Evolutionary conservation across 2,797 vertebrate genomes (phyloP).

Genomic region (Momotus momota): DNA sequence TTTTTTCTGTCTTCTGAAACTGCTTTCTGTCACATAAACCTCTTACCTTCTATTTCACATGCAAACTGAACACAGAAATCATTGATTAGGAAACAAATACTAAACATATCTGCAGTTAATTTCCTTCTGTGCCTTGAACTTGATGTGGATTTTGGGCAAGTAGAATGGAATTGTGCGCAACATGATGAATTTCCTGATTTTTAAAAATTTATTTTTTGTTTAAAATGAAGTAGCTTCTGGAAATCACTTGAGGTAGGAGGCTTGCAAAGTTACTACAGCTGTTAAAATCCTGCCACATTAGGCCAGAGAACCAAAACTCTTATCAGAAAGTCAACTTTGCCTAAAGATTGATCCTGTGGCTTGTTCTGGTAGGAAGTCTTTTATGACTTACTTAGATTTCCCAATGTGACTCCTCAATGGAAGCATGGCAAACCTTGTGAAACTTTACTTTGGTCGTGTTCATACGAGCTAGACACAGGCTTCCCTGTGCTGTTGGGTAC

Average conservation of each 20-base stretch:
- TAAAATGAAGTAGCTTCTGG: constrained; percentile 34
- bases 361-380: constrained; percentile 43
- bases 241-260: constrained; percentile 23
- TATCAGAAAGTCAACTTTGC: constrained; percentile 44
- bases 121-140: constrained; percentile 24
- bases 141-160: constrained; percentile 7
- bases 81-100: constrained; percentile 5
- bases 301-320: constrained; percentile 30
- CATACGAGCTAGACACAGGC: background rate
- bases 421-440: constrained; percentile 16
- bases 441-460: background rate
- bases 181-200: background rate
- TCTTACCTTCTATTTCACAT: background rate
- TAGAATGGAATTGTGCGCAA: constrained; percentile 26
- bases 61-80: constrained; percentile 20
- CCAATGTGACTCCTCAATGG: constrained; percentile 30
- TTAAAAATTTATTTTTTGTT: background rate
- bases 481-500: constrained; percentile 7
- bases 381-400: constrained; percentile 46
- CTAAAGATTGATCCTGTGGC: constrained; percentile 35
- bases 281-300: constrained; percentile 31
- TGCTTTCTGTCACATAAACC: background rate
- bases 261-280: constrained; percentile 28
- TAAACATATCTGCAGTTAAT: constrained; percentile 23
- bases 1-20: background rate